phyloP scores from a whole-genome alignment of 2,113 vertebrate genomes.

The Oreochromis niloticus region DNA sequence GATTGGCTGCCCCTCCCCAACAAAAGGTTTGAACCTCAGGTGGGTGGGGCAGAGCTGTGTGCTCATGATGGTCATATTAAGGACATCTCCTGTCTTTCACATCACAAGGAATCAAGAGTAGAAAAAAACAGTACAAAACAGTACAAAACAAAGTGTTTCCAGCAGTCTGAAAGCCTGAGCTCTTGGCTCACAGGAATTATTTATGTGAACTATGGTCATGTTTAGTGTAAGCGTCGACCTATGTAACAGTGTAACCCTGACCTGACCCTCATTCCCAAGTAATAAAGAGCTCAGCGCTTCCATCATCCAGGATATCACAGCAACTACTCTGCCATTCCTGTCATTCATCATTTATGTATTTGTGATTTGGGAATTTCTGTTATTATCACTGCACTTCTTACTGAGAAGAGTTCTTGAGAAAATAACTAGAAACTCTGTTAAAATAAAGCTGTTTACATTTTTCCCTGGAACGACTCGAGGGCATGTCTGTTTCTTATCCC shows the following conservation, averaged over 20 bases:
- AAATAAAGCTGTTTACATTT: slow-evolving; percentile 58
- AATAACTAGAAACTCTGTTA: background rate
- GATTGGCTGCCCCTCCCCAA: background rate
- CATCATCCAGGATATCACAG: background rate
- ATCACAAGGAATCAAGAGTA: background rate
- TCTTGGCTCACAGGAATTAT: background rate
- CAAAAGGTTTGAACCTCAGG: background rate
- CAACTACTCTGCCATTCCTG: background rate
- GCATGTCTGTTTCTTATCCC: slow-evolving; percentile 42
- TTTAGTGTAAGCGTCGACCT: background rate
- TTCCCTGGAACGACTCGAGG: background rate
- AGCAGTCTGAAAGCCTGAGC: background rate
- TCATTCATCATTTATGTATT: background rate
- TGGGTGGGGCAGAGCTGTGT: background rate
- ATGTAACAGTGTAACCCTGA: background rate
- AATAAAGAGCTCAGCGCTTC: background rate
- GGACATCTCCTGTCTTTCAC: background rate
- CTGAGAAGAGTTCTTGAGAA: slow-evolving; percentile 11
- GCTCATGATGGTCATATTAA: background rate
- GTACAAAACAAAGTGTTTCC: background rate
- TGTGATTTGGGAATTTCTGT: background rate
- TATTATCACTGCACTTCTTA: background rate
- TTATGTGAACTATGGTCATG: background rate
- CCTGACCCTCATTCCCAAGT: background rate
- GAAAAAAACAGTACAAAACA: background rate